phyloP scores from a whole-genome alignment of 2,888 invertebrate species.

The Mesochorus sp. region DNA sequence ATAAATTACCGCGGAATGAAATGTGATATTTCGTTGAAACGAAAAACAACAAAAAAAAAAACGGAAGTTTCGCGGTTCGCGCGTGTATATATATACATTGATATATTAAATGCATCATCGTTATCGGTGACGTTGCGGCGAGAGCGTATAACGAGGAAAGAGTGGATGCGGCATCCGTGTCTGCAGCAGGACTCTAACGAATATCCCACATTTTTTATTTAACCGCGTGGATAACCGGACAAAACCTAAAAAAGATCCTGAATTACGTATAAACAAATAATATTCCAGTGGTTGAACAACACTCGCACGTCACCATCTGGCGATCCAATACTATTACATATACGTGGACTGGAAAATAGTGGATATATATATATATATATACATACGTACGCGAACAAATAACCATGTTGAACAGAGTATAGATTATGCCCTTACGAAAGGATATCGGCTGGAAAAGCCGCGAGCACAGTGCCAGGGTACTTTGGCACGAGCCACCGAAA shows the following conservation, averaged over 20 bases:
- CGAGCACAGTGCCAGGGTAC: constrained; percentile 41
- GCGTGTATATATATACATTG: neutral
- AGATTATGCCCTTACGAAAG: constrained; percentile 5
- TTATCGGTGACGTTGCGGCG: neutral
- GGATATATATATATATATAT: neutral
- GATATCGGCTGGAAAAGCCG: constrained; percentile 3
- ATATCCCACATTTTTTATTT: constrained; percentile 12
- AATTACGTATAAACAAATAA: constrained; percentile 14
- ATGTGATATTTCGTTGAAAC: no score
- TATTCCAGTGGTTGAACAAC: constrained; percentile 2
- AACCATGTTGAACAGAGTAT: neutral
- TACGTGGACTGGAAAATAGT: neutral
- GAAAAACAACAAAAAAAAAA: neutral
- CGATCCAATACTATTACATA: neutral
- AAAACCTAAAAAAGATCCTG: constrained; percentile 4
- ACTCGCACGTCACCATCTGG: neutral
- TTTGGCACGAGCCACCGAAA: constrained; percentile 52
- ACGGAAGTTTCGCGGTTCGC: no score
- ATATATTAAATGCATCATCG: neutral
- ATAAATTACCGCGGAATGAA: no score
- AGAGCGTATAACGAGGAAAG: neutral
- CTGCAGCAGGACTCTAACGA: neutral
- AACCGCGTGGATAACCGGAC: neutral
- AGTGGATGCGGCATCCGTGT: no score
- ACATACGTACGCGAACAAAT: neutral